Evolutionary conservation across 2,888 invertebrate species (phyloP).

Genomic region (Nymphalis c-album): DNA sequence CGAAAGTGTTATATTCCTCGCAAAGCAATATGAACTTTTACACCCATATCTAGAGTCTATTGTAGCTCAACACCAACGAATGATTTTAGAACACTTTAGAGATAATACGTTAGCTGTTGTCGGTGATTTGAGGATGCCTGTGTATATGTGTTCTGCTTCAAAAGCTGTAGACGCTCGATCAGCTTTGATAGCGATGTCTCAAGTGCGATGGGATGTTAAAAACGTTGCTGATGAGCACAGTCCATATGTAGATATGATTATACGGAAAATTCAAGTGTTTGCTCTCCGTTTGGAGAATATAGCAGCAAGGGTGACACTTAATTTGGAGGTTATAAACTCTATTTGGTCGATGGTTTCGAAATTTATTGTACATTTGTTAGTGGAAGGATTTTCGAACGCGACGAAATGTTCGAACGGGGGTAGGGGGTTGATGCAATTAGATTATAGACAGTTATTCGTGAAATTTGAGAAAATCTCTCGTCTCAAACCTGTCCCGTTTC

Average conservation of each 20-base stretch:
- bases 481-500: slow-evolving; percentile 91
- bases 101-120: slow-evolving; percentile 88
- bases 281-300: slow-evolving; percentile 89
- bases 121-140: slow-evolving; percentile 88
- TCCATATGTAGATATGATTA: slow-evolving; percentile 89
- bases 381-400: slow-evolving; percentile 95
- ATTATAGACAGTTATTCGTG: slow-evolving; percentile 96
- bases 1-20: slow-evolving; percentile 95
- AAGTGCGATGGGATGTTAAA: slow-evolving; percentile 97
- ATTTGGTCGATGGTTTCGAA: slow-evolving; percentile 95
- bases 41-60: slow-evolving; percentile 92
- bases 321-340: slow-evolving; percentile 84
- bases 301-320: slow-evolving; percentile 85
- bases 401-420: slow-evolving; percentile 98
- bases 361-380: slow-evolving; percentile 91
- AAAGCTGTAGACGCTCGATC: slow-evolving; percentile 89
- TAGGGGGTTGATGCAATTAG: slow-evolving; percentile 97
- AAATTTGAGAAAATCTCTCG: slow-evolving; percentile 94
- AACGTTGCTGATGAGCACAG: slow-evolving; percentile 97
- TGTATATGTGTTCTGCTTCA: slow-evolving; percentile 93
- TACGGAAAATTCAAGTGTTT: slow-evolving; percentile 88
- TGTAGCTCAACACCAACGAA: slow-evolving; percentile 86
- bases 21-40: slow-evolving; percentile 91
- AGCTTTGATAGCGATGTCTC: slow-evolving; percentile 91
- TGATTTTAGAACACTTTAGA: slow-evolving; percentile 86